Base-by-base conservation (phyloP, 2,797 vertebrate genomes). In the Crenuchus spilurus region DNA sequence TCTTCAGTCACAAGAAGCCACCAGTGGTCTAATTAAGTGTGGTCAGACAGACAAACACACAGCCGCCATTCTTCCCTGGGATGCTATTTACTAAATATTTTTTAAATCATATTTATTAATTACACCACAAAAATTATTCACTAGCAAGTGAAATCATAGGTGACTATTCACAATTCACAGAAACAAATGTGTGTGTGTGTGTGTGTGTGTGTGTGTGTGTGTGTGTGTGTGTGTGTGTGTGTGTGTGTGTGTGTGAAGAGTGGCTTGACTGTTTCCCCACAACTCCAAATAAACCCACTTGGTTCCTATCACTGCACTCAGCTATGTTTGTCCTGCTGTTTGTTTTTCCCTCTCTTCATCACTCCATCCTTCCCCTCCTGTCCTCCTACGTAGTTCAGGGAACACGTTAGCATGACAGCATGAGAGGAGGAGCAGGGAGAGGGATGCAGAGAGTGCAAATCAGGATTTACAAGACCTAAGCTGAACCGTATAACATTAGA, bases 211-310 rank as follows among this genome's bases (percentile, higher is more conserved):
- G 46, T 24, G 46, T 41, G 31, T 55, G 48, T 41, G 55, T 52
- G 22, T 73, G 20, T 68, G 58, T 78, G 48, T 37, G 22, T 49
- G 64, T 28, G 44, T 41, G 57, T 67, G 68, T 60, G 52, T 46
- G 39, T 72, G 41, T 46, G 44, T 16, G 69, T 37, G 57, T 49
- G 49, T 48, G 48, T 58, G 22, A 61, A 48, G 69, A 78, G 77
- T 80, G 82, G 84, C 68, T 76, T 81, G 55, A 52, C 62, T 84
- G 72, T 76, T 80, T 85, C 79, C 72, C 79, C 58, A 42, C 81
- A 83, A 87, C 70, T 89, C 82, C 82, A 92, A 91, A 91, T 90
- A 91, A 91, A 92, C 85, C 86, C 44, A 66, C 46, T 16, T 70
- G 70, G 58, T 80, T 82, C 79, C 80, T 82, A 81, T 72, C 72